These are phyloP conservation scores for Magallana angulata DNA, from an alignment of 1,140 invertebrate species.

Conservation along the genomic window DNA sequence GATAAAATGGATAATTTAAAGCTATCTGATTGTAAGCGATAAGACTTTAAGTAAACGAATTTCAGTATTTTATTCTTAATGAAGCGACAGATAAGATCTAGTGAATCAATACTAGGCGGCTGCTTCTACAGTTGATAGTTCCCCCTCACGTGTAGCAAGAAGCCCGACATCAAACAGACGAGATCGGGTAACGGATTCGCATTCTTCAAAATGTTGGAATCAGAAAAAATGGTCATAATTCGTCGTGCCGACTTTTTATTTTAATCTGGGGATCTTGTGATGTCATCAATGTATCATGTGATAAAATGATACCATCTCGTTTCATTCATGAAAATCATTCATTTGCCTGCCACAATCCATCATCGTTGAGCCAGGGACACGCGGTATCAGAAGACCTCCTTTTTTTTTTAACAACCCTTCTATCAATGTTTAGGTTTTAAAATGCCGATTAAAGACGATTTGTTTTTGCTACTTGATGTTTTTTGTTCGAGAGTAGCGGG, in stretches of 20 bases:
- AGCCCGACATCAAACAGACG: constrained; percentile 29
- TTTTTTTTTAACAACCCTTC: not conserved
- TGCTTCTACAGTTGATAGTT: constrained; percentile 13
- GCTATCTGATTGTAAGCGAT: constrained; percentile 32
- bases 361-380: not conserved
- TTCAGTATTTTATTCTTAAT: constrained; percentile 39
- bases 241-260: not conserved
- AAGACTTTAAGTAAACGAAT: constrained; percentile 40
- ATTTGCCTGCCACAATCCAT: constrained; percentile 26
- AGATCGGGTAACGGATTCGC: constrained; percentile 16
- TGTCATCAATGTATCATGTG: constrained; percentile 31
- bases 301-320: constrained; percentile 19
- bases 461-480: constrained; percentile 8
- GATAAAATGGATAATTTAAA: constrained; percentile 43
- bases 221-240: constrained; percentile 31
- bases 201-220: constrained; percentile 35
- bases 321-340: constrained; percentile 34
- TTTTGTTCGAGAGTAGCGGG: constrained; percentile 15
- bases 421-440: constrained; percentile 42
- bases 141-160: not conserved
- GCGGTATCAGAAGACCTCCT: not conserved
- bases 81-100: constrained; percentile 36
- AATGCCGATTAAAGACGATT: constrained; percentile 37
- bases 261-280: constrained; percentile 15
- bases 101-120: constrained; percentile 26